Evolutionary conservation across 1,140 invertebrate genomes (phyloP), one percentile per base, ranked within the genome.

Genomic region (Drosophila repleta): DNA sequence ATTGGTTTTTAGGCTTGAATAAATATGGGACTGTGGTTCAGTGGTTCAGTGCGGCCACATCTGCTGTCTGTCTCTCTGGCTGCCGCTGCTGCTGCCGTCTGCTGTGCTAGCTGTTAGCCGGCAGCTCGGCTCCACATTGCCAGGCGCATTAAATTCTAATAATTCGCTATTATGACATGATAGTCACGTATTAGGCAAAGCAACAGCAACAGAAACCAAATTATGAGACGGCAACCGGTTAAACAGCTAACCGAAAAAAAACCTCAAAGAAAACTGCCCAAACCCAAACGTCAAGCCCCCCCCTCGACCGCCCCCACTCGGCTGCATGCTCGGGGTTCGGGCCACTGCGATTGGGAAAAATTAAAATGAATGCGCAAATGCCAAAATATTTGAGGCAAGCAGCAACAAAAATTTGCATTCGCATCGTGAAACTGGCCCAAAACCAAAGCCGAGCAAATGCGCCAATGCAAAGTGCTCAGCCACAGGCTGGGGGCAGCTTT

Each of bases 111-210:
- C 45, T 46, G 45, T 46, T 46, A 24, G 53, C 21, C 21, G 51
- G 51, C 35, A 55, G 48, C 24, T 6, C 5, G 49, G 67, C 67
- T 51, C 48, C 48, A 51, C 48, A 51, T 51, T 51, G 48, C 48
- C 43, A 58, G 52, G 56, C 69, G 83, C 74, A 88, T 87, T 88
- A 87, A 88, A 88, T 88, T 88, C 83, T 87, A 87, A 87, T 87
- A 87, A 88, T 82, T 88, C 83, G 82, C 79, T 87, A 82, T 87
- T 87, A 87, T 87, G 82, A 87, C 82, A 88, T 87, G 83, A 83
- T 87, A 87, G 79, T 87, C 84, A 87, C 83, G 83, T 88, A 87
- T 87, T 87, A 87, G 76, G 83, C 83, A 73, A 78, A 82, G 76
- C 75, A 73, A 52, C 61, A 39, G 61, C 71, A 65, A 75, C 78